Percentiles rank a stretch among this genome's conserved stretches.
Evolutionary conservation across 2,113 vertebrate genomes (phyloP).

Genomic region (Planiliza haematocheilus): DNA sequence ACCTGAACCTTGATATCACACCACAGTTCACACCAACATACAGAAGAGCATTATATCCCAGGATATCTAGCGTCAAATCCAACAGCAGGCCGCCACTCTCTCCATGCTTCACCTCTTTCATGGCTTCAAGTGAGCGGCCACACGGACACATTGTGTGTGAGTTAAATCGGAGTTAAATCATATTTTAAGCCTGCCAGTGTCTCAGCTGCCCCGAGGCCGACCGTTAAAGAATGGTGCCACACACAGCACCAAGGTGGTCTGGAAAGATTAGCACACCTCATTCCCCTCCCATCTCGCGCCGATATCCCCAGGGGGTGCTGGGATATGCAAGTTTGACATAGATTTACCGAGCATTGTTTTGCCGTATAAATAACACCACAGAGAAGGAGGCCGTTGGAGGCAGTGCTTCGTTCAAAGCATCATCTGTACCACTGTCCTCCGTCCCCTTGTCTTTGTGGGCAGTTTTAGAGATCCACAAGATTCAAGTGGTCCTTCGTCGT

Average conservation of each 20-base stretch:
- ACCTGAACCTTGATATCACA: no score
- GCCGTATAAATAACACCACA: constrained; percentile 36
- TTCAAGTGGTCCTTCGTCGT: no score
- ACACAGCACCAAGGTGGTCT: constrained; percentile 78
- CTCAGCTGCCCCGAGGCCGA: constrained; percentile 46
- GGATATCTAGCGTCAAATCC: no score
- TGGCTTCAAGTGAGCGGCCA: constrained; percentile 49
- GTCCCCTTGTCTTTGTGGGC: not conserved
- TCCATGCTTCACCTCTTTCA: constrained; percentile 56
- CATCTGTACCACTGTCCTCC: not conserved
- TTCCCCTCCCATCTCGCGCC: constrained; percentile 39
- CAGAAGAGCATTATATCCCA: no score
- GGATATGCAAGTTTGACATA: constrained; percentile 42
- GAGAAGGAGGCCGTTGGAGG: not conserved
- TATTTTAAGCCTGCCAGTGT: constrained; percentile 69
- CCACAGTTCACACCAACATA: no score
- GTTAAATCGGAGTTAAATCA: constrained; percentile 56
- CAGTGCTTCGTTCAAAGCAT: not conserved
- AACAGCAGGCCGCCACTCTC: constrained; percentile 3
- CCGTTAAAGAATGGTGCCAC: constrained; percentile 61
- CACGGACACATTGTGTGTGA: constrained; percentile 25
- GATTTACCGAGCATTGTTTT: constrained; percentile 12
- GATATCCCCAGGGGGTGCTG: constrained; percentile 53
- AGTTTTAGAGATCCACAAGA: not conserved
- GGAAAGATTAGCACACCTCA: constrained; percentile 71